Evolutionary conservation across 2,113 vertebrate genomes (phyloP).

Genomic region (Ciconia stormi): DNA sequence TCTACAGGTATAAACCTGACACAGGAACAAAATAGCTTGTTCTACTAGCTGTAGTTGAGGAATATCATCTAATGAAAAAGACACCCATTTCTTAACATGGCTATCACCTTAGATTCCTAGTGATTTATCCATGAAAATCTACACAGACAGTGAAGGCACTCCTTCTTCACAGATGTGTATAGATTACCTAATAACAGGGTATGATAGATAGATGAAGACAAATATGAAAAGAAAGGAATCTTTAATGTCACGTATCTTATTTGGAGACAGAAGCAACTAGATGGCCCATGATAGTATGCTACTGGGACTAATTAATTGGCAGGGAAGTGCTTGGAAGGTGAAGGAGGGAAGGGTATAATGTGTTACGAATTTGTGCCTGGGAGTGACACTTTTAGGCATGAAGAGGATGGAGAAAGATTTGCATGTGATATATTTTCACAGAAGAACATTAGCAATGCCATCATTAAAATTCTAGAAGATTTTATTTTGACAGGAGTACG

Average conservation of each 20-base stretch:
- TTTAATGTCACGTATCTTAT: background rate
- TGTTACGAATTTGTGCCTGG: background rate
- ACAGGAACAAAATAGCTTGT: background rate
- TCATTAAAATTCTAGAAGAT: background rate
- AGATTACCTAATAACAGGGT: background rate
- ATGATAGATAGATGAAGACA: background rate
- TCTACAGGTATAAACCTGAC: background rate
- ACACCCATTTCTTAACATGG: fast-evolving
- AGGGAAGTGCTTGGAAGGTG: background rate
- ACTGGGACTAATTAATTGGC: background rate
- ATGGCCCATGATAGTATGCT: background rate
- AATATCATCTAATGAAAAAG: background rate
- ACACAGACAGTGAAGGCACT: background rate
- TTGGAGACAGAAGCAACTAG: background rate
- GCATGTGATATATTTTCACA: background rate
- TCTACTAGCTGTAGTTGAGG: background rate
- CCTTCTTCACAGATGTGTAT: background rate
- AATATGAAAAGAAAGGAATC: background rate
- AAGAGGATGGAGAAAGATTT: background rate
- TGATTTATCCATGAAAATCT: background rate
- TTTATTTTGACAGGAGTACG: background rate
- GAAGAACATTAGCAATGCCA: background rate
- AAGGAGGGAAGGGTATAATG: background rate
- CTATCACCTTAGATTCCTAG: background rate
- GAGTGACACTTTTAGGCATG: background rate